A percentile compares a stretch with the other conserved stretches of the same genome.
Conservation (phyloP, 2,888 invertebrate species). For the Ceramica pisi region DNA sequence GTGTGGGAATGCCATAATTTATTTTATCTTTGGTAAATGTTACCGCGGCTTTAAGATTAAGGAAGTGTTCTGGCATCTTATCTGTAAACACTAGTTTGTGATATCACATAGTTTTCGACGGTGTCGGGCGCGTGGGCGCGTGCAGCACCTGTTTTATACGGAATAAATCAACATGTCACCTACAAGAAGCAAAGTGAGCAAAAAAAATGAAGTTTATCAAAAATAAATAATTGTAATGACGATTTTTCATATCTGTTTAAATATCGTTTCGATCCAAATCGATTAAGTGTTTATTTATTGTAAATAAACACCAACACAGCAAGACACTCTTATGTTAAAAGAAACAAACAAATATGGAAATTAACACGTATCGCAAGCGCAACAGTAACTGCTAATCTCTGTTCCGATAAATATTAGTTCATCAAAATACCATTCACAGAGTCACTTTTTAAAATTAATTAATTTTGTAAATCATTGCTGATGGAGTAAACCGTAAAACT, state of each 20-base stretch:
- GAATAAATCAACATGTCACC: conserved; percentile 20
- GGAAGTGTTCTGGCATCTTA: conserved; percentile 46
- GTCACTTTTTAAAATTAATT: conserved; percentile 56
- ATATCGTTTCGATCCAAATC: conserved; percentile 44
- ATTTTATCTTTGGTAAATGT: conserved; percentile 75
- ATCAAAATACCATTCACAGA: conserved; percentile 16
- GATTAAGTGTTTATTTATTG: conserved; percentile 42
- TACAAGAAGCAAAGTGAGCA: conserved; percentile 11
- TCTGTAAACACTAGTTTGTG: conserved; percentile 45
- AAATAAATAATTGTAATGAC: conserved; percentile 1
- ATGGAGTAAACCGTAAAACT: conserved; percentile 53
- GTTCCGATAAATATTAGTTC: conserved; percentile 35
- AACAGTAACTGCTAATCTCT: conserved; percentile 35
- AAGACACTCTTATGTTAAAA: conserved; percentile 29
- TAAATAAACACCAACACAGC: conserved; percentile 38
- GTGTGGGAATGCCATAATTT: conserved; percentile 86
- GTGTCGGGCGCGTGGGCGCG: background rate
- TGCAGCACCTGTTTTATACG: conserved; percentile 23
- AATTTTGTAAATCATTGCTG: conserved; percentile 37
- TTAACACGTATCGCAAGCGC: conserved; percentile 21
- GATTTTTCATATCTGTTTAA: conserved; percentile 6
- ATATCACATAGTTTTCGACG: conserved; percentile 27
- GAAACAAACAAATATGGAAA: conserved; percentile 53
- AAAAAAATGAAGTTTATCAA: conserved; percentile 24
- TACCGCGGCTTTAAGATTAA: conserved; percentile 60